Evolutionary conservation across 2,797 vertebrate species (phyloP).

Genomic region (Lophius americanus): DNA sequence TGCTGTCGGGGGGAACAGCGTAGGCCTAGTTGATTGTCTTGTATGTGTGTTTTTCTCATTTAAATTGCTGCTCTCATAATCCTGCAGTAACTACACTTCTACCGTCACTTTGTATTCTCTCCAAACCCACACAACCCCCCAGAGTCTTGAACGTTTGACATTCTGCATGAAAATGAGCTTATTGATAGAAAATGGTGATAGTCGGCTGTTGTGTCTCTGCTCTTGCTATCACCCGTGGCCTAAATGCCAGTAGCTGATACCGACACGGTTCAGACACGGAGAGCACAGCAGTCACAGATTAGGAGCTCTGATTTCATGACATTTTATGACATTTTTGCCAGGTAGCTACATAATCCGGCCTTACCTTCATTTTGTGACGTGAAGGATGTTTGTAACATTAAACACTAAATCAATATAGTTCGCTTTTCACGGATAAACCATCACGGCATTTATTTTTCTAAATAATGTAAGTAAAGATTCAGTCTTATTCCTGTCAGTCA

Average conservation of each 20-base stretch:
- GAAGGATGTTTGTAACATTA: not conserved
- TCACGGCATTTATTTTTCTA: too few species aligned
- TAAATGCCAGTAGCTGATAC: constrained; percentile 66
- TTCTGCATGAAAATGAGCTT: constrained; percentile 58
- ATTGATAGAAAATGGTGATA: constrained; percentile 30
- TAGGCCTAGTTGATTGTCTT: too few species aligned
- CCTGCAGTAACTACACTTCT: not conserved
- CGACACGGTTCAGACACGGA: constrained; percentile 24
- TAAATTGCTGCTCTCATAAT: not conserved
- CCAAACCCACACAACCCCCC: not conserved
- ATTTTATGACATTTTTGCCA: constrained; percentile 71
- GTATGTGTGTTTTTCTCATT: not conserved
- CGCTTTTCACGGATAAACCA: too few species aligned
- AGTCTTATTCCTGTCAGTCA: too few species aligned
- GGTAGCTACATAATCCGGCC: not conserved
- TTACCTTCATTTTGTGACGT: not conserved
- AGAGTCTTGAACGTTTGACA: constrained; percentile 48
- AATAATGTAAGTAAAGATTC: too few species aligned
- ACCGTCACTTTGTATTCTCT: constrained; percentile 33
- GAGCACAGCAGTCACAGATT: constrained; percentile 37
- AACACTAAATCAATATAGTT: too few species aligned
- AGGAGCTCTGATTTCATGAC: constrained; percentile 47
- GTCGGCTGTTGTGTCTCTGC: constrained; percentile 45
- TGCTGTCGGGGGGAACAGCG: not conserved
- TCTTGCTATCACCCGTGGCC: constrained; percentile 40